These are phyloP conservation scores for Neodiprion lecontei DNA, from an alignment of 1,140 invertebrate genomes.

Conservation along the genomic window DNA sequence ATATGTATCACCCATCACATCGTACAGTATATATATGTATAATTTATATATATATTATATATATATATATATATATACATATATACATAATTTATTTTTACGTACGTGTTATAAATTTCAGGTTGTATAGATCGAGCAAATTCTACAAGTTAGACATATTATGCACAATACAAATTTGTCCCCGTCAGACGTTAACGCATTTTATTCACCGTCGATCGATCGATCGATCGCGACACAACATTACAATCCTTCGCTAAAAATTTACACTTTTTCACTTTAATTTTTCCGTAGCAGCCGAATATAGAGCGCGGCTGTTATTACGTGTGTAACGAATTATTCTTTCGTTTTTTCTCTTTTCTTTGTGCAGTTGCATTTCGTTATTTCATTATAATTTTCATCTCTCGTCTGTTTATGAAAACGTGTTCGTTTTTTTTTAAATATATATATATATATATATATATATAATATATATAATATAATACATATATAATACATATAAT, in stretches of 20 bases:
- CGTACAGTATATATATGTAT: constrained; percentile 29
- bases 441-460: too few relatives aligned
- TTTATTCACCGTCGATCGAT: too few relatives aligned
- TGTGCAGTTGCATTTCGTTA: not conserved
- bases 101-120: constrained; percentile 18
- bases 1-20: constrained; percentile 26
- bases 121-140: constrained; percentile 26
- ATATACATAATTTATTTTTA: not conserved
- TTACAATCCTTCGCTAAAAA: too few relatives aligned
- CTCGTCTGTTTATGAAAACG: not conserved
- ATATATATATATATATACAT: constrained; percentile 31
- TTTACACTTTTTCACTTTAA: not conserved
- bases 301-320: not conserved
- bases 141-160: constrained; percentile 14
- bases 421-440: too few relatives aligned
- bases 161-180: not conserved
- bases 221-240: too few relatives aligned
- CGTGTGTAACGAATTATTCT: not conserved
- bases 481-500: too few relatives aligned
- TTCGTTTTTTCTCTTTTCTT: not conserved
- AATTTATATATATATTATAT: constrained; percentile 15
- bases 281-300: not conserved
- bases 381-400: constrained; percentile 9
- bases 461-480: too few relatives aligned
- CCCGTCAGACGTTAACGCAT: too few relatives aligned